A percentile compares a stretch with the other conserved stretches of the same genome.
phyloP scores from a whole-genome alignment of 1,140 invertebrate genomes.

The Holcopasites calliopsidis region DNA sequence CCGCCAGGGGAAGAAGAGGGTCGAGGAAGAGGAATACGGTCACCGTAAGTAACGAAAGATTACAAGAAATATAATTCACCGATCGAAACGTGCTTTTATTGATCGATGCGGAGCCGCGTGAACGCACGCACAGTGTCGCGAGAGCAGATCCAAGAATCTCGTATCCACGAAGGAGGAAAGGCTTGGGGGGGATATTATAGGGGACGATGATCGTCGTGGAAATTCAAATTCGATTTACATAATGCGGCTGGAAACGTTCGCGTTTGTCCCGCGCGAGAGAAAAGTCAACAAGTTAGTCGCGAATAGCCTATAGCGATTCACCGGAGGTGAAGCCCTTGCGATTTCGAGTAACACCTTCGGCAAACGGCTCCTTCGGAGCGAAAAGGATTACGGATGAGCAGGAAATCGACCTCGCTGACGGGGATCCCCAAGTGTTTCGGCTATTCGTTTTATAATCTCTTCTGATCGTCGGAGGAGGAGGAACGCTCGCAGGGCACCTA shows the following conservation, averaged over 20 bases:
- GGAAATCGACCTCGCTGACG: no score
- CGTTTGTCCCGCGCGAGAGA: not conserved
- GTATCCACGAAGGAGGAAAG: not conserved
- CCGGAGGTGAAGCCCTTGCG: no score
- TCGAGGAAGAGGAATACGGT: no score
- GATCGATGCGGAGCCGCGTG: not conserved
- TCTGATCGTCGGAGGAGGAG: no score
- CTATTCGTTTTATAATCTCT: no score
- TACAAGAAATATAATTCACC: not conserved
- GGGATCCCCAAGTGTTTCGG: no score
- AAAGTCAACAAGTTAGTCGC: slow-evolving; percentile 35
- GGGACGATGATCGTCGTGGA: not conserved
- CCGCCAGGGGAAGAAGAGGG: not conserved
- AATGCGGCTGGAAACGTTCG: not conserved
- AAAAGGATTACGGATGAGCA: no score
- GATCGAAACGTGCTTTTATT: slow-evolving; percentile 12
- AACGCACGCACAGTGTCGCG: not conserved
- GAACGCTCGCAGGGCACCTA: no score
- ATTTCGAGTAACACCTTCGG: no score
- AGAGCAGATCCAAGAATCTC: not conserved
- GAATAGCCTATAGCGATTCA: not conserved
- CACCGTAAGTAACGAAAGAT: not conserved
- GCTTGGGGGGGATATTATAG: not conserved
- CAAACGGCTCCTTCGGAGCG: no score
- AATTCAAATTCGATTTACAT: slow-evolving; percentile 9